Evolutionary conservation across 2,888 invertebrate genomes (phyloP), one percentile per base, ranked within the genome.

Genomic region (Heliconius ismenius): DNA sequence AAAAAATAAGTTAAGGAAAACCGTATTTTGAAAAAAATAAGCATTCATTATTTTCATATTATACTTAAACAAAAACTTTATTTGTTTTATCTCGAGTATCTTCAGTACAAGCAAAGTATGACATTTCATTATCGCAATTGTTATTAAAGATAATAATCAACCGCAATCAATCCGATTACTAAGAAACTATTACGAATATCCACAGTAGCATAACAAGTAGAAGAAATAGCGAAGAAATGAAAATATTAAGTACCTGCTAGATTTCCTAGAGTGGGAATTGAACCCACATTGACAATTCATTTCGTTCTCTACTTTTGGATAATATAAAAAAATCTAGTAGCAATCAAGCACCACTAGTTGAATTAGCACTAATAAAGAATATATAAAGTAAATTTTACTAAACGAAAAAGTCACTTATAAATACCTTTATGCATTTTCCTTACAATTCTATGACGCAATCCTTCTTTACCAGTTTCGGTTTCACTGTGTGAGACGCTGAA

Each of bases 351-450:
- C 9, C 21, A 21, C 49, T 9, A 62, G 24, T 2, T 64, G 28
- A 62, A 62, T 26, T 26, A 62, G 26, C 32, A 58, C n/a, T n/a
- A 58, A 58, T 11, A n/a, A n/a, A 58, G 58, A 58, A 58, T n/a
- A n/a, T n/a, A 58, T n/a, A 58, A 58, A n/a, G 58, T 1, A 4
- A n/a, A n/a, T n/a, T n/a, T 58, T n/a, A 58, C 4, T n/a, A 58
- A n/a, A n/a, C 11, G 3, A n/a, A n/a, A 58, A 58, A 58, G 26
- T 62, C 6, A 62, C 26, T 10, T 62, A 26, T 6, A 4, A 24
- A n/a, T 79, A 93, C 93, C 93, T 91, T 91, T 90, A 82, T 94
- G 93, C 86, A 92, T 93, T 90, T 92, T 94, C 80, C 92, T 88
- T 80, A 91, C 93, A 73, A 93, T 83, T 83, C 93, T 89, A 81